Conservation (phyloP, 2,113 vertebrate genomes). For the Bufo bufo region DNA sequence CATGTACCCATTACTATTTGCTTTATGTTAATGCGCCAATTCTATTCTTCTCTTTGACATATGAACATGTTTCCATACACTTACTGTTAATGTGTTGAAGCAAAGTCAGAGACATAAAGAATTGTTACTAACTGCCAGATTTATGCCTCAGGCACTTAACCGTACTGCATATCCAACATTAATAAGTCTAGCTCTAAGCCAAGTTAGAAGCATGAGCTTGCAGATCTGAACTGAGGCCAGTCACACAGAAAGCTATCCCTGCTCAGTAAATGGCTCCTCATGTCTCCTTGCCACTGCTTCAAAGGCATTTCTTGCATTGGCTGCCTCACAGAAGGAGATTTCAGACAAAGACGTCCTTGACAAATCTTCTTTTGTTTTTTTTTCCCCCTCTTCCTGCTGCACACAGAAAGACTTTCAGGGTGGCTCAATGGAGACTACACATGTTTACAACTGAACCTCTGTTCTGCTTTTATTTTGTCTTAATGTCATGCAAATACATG, state of each 20-base stretch:
- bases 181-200: conserved; percentile 71
- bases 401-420: conserved; percentile 75
- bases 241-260: conserved; percentile 73
- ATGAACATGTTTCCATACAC: neutral
- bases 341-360: conserved; percentile 83
- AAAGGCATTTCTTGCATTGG: conserved; percentile 77
- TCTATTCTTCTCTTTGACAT: neutral
- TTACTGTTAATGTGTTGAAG: neutral
- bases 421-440: conserved; percentile 69
- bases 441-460: conserved; percentile 36
- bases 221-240: conserved; percentile 61
- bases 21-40: neutral
- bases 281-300: conserved; percentile 75
- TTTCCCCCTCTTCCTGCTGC: conserved; percentile 77
- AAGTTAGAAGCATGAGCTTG: conserved; percentile 65
- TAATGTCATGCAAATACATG: conserved; percentile 33
- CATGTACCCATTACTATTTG: neutral
- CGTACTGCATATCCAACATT: conserved; percentile 10
- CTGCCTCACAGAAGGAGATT: conserved; percentile 79
- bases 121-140: conserved; percentile 13
- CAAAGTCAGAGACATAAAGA: neutral
- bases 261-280: conserved; percentile 75
- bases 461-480: neutral
- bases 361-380: conserved; percentile 76
- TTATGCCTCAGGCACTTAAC: neutral